Evolutionary conservation across 1,140 invertebrate genomes (phyloP).

Genomic region (Drosophila pruinosa): DNA sequence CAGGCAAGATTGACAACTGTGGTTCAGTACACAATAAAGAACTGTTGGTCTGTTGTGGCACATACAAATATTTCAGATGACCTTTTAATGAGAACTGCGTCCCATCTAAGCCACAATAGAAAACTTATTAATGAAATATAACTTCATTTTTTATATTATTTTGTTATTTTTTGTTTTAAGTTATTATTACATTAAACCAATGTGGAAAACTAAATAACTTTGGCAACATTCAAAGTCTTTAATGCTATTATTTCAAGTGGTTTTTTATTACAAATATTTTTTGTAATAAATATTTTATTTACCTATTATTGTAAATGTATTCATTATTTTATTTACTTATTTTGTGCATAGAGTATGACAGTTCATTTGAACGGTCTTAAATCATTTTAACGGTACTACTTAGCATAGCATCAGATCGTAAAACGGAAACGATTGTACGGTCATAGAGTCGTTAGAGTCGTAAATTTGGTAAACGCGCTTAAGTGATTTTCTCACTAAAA

Average conservation of each 20-base stretch:
- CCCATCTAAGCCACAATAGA: too few species aligned
- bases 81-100: neutral
- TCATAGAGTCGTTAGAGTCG: conserved; percentile 59
- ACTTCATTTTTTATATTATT: too few species aligned
- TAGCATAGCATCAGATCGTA: conserved; percentile 40
- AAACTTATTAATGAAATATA: too few species aligned
- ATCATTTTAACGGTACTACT: conserved; percentile 51
- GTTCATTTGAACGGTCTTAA: conserved; percentile 36
- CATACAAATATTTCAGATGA: neutral
- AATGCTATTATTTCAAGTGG: too few species aligned
- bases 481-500: conserved; percentile 77
- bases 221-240: too few species aligned
- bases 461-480: conserved; percentile 73
- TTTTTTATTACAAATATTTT: too few species aligned
- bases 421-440: conserved; percentile 53
- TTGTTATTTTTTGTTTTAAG: too few species aligned
- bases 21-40: conserved; percentile 8
- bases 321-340: neutral
- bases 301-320: too few species aligned
- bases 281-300: too few species aligned
- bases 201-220: too few species aligned
- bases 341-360: neutral
- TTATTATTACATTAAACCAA: too few species aligned
- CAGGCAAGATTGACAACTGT: conserved; percentile 34
- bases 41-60: neutral